Evolutionary conservation across 2,888 invertebrate genomes (phyloP).

Genomic region (Ophonus ardosiacus): DNA sequence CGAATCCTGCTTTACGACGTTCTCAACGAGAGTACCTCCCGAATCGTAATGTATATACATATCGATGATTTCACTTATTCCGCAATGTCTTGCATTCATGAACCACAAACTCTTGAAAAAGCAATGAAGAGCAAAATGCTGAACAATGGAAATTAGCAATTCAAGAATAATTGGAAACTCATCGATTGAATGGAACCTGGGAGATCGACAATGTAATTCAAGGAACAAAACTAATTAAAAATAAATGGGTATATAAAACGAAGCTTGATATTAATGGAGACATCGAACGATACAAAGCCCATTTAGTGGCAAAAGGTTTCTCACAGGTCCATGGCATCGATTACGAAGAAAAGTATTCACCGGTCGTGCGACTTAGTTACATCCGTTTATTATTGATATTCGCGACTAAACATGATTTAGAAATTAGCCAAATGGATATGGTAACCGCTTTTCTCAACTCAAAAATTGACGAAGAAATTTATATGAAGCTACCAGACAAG

Average conservation of each 20-base stretch:
- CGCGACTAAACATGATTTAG: neutral
- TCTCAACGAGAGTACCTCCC: too few relatives aligned
- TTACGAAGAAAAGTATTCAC: conserved; percentile 52
- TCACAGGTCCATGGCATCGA: conserved; percentile 55
- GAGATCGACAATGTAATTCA: neutral
- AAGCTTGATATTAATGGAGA: neutral
- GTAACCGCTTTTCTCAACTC: neutral
- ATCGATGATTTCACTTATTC: too few relatives aligned
- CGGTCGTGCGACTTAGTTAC: neutral
- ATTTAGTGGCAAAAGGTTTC: conserved; percentile 53
- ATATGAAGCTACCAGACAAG: neutral
- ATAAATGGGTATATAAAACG: neutral
- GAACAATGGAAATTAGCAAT: neutral
- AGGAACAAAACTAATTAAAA: neutral
- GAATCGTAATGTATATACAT: too few relatives aligned
- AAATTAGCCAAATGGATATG: neutral
- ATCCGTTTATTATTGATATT: neutral
- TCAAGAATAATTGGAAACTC: neutral
- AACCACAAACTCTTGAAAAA: too few relatives aligned
- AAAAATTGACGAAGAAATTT: neutral
- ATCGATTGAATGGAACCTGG: neutral
- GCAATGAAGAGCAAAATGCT: neutral
- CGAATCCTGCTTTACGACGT: too few relatives aligned
- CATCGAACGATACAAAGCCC: neutral
- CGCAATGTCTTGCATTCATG: too few relatives aligned